phyloP scores from a whole-genome alignment of 2,888 invertebrate species.

The Panorpa germanica region DNA sequence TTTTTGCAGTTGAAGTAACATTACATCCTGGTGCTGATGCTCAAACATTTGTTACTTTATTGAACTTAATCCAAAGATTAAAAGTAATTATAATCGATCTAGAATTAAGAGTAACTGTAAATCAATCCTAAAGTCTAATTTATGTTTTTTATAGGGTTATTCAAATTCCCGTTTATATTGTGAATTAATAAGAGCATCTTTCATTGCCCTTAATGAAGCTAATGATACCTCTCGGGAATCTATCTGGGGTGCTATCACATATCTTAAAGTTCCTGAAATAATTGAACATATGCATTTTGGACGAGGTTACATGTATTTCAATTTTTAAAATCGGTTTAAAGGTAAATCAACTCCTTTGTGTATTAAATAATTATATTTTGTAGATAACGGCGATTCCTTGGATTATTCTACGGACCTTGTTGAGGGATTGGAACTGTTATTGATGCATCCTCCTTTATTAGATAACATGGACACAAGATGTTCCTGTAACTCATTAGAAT shows the following conservation, averaged over 20 bases:
- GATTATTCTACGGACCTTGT: constrained; percentile 60
- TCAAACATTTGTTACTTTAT: constrained; percentile 58
- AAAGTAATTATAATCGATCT: constrained; percentile 32
- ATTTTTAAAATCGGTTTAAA: constrained; percentile 6
- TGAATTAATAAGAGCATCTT: constrained; percentile 76
- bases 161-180: constrained; percentile 65
- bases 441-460: constrained; percentile 66
- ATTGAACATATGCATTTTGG: constrained; percentile 46
- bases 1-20: constrained; percentile 69
- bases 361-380: constrained; percentile 2
- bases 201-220: constrained; percentile 77
- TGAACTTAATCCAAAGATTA: constrained; percentile 66
- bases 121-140: neutral
- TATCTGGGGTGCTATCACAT: constrained; percentile 87
- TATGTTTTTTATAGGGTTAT: constrained; percentile 33
- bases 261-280: constrained; percentile 74
- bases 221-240: constrained; percentile 70
- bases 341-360: neutral
- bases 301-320: constrained; percentile 26
- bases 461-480: constrained; percentile 82
- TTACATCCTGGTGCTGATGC: constrained; percentile 73
- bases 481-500: constrained; percentile 72
- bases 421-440: constrained; percentile 66
- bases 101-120: neutral
- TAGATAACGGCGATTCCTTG: constrained; percentile 28